Evolutionary conservation across 2,797 vertebrate genomes (phyloP).

Genomic region (Phoeniculus purpureus): DNA sequence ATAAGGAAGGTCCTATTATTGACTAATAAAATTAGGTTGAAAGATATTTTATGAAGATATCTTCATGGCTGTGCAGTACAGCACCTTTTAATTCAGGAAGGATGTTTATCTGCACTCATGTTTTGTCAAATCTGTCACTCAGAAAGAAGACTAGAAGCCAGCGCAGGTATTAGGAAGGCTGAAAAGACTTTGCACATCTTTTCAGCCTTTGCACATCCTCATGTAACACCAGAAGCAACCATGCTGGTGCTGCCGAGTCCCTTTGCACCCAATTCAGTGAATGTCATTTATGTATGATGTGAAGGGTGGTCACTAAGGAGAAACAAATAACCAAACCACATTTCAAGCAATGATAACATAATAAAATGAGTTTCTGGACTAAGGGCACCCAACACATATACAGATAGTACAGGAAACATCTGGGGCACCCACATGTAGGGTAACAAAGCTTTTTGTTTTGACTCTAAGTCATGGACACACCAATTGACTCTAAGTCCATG

Average conservation of each 20-base stretch:
- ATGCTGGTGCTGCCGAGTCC: not conserved
- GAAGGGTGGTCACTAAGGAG: not conserved
- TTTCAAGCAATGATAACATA: not conserved
- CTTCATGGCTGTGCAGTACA: not conserved
- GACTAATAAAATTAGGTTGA: not conserved
- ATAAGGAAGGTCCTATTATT: not conserved
- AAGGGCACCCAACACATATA: not conserved
- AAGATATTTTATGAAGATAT: not conserved
- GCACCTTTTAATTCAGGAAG: not conserved
- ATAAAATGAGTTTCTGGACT: not conserved
- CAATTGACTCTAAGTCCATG: not conserved
- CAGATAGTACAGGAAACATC: not conserved
- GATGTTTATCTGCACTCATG: not conserved
- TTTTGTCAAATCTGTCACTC: not conserved
- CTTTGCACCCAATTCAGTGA: not conserved
- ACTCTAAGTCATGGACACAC: too few relatives aligned
- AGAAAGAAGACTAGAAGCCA: not conserved
- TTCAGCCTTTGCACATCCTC: not conserved
- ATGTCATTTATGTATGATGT: not conserved
- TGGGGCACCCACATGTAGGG: not conserved
- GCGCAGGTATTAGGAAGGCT: not conserved
- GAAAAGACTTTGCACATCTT: not conserved
- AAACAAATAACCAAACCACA: not conserved
- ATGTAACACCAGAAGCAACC: fast-evolving
- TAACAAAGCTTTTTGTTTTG: not conserved